Base-by-base conservation (phyloP, 2,888 invertebrate genomes). In the Phlogophora meticulosa region DNA sequence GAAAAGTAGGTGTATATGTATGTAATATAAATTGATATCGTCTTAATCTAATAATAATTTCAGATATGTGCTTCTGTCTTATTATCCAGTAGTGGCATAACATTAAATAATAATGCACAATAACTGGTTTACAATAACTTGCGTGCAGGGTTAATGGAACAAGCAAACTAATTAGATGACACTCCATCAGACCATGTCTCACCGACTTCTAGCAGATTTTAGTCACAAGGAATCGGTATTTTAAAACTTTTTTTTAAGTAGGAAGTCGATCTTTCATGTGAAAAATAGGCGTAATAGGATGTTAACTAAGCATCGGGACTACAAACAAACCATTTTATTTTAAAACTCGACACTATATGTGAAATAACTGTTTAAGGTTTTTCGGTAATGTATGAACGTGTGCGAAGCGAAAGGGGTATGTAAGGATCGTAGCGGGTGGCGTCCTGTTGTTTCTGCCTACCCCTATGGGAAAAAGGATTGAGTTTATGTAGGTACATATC, bases 121-220 rank as follows among this genome's bases (percentile, higher is more conserved):
- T 56, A 76, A 75, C 81, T 42, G 72, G 72, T 80, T 75, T 46
- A 32, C 9, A 10, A 10, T 57, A 67, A 72, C 69, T 60, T 72
- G 78, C 73, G 69, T 66, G 70, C 42, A 59, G 48, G 64, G 56
- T 69, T 61, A 76, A 65, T 74, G 28, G 53, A 73, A 68, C 72
- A 77, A 73, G 55, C 65, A 36, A 69, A 66, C 46, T 62, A 65
- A 65, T 59, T 66, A 53, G 52, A 71, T 61, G 48, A 57, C 53
- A 34, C 58, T 40, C 55, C n/a, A 60, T 73, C 63, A 72, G 46
- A 70, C 69, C 74, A 55, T 22, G 24, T 22, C 42, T 49, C 1
- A 32, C 22, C 42, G n/a, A 34, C 15, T 49, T 59, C 9, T 13
- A 20, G 24, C 15, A 72, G 28, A 48, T 42, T 32, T 11, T 20